Percentiles rank a stretch among this genome's conserved stretches.
Evolutionary conservation across 2,888 invertebrate species (phyloP).

Genomic region (Tridacna crocea): DNA sequence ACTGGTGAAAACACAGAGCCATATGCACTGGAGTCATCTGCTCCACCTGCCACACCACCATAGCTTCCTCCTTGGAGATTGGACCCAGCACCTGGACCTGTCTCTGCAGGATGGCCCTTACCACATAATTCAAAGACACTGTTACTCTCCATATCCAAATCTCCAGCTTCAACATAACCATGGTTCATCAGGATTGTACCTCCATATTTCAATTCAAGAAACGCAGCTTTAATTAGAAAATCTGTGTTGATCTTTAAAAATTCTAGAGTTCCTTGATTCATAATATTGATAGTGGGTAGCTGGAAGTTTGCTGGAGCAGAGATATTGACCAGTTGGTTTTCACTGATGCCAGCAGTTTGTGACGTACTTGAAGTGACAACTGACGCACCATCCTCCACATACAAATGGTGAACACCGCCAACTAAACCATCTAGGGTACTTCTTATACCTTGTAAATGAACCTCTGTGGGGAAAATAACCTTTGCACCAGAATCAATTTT

Average conservation of each 20-base stretch:
- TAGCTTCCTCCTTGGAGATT: slow-evolving; percentile 66
- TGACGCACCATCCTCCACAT: slow-evolving; percentile 68
- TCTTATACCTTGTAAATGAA: slow-evolving; percentile 75
- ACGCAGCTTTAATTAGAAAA: slow-evolving; percentile 68
- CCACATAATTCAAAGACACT: slow-evolving; percentile 68
- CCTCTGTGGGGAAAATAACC: slow-evolving; percentile 74
- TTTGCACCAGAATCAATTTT: slow-evolving; percentile 72
- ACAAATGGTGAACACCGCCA: slow-evolving; percentile 76
- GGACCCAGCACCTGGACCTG: slow-evolving; percentile 66
- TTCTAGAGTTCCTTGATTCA: slow-evolving; percentile 63
- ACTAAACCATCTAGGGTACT: slow-evolving; percentile 69
- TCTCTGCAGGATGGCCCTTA: slow-evolving; percentile 56
- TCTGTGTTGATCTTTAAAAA: slow-evolving; percentile 62
- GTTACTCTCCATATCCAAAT: slow-evolving; percentile 71
- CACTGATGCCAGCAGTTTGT: slow-evolving; percentile 71
- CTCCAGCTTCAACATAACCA: slow-evolving; percentile 70
- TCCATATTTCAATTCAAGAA: slow-evolving; percentile 72
- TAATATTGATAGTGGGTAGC: slow-evolving; percentile 71
- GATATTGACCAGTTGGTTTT: slow-evolving; percentile 60
- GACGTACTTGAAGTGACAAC: slow-evolving; percentile 67
- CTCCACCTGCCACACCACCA: slow-evolving; percentile 69
- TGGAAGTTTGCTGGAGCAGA: slow-evolving; percentile 71
- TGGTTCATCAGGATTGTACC: slow-evolving; percentile 73
- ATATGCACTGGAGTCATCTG: slow-evolving; percentile 57
- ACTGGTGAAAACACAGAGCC: slow-evolving; percentile 73